These are phyloP conservation scores for Chelidonichthys spinosus DNA, from an alignment of 2,797 vertebrate species.

Conservation along the genomic window DNA sequence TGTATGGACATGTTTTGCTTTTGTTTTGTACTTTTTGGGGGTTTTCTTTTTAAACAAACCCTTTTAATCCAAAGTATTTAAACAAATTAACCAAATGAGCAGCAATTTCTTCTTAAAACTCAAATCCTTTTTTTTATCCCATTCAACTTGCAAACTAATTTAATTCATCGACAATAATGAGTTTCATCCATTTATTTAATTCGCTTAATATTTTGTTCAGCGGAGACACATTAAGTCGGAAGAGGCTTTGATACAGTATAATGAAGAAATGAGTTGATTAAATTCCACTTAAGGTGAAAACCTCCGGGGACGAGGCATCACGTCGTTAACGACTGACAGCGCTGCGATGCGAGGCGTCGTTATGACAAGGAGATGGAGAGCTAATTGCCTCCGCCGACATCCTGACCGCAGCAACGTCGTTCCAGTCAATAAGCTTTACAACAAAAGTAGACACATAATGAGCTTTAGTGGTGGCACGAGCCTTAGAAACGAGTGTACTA, in stretches of 20 bases:
- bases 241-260: constrained; percentile 16
- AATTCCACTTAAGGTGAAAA: constrained; percentile 25
- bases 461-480: background rate
- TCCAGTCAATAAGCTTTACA: background rate
- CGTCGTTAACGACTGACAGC: constrained; percentile 5
- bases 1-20: background rate
- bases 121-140: background rate
- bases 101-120: background rate
- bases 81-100: background rate
- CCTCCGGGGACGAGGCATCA: constrained; percentile 2
- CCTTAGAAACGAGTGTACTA: background rate
- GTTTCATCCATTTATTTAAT: constrained; percentile 20
- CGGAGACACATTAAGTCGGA: constrained; percentile 15
- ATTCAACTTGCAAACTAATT: constrained; percentile 5
- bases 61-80: background rate
- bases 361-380: constrained; percentile 8
- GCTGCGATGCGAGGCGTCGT: background rate
- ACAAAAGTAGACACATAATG: background rate
- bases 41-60: too few species aligned
- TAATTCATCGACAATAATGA: constrained; percentile 1
- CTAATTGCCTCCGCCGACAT: background rate
- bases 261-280: constrained; percentile 31
- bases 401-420: background rate
- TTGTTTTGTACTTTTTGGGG: too few species aligned
- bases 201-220: constrained; percentile 13